Base-by-base conservation (phyloP, 2,888 invertebrate species). In the Strigamia crassipes region DNA sequence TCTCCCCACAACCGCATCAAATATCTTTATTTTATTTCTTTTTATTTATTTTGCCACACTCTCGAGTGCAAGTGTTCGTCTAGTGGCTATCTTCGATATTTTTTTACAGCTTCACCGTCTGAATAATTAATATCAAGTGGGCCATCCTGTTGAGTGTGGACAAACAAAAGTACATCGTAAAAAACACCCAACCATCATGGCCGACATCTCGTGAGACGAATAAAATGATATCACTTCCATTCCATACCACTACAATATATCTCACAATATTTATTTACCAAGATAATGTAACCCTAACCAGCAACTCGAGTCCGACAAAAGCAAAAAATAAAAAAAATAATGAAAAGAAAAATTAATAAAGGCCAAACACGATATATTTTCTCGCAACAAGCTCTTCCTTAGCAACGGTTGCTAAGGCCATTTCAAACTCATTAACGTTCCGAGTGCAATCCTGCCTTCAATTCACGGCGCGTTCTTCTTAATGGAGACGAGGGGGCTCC, bases 91-190 rank as follows among this genome's bases (percentile, higher is more conserved):
- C 73, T 27, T 27, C 73, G 73, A 73, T 73, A 73, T 73, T 73
- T 73, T 38, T 73, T 73, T 73, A 73, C 73, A 73, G 73, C 31
- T 73, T 73, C 27, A 73, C 73, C 73, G 73, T 73, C 73, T 73
- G 73, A 73, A 73, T 73, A 73, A 73, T 73, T 73, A 73, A 73
- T 73, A 73, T 73, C 73, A 73, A 73, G 73, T 73, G 73, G 73
- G 73, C 73, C 73, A 73, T 73, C 73, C 27, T 73, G 73, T 73
- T 73, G 73, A 73, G 73, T 73, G 73, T 73, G 73, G 73, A 73
- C 73, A 73, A 73, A 73, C 73, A 73, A 73, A 73, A 73, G 73
- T 73, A 73, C 73, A 31, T 73, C 73, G 73, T 73, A 73, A 73
- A 73, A 73, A 73, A 73, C 73, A 73, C 73, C 73, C 73, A 73